Percentiles rank a stretch among this genome's conserved stretches.
Conservation (phyloP, 2,888 invertebrate species). For the Sinotaia quadrata region DNA sequence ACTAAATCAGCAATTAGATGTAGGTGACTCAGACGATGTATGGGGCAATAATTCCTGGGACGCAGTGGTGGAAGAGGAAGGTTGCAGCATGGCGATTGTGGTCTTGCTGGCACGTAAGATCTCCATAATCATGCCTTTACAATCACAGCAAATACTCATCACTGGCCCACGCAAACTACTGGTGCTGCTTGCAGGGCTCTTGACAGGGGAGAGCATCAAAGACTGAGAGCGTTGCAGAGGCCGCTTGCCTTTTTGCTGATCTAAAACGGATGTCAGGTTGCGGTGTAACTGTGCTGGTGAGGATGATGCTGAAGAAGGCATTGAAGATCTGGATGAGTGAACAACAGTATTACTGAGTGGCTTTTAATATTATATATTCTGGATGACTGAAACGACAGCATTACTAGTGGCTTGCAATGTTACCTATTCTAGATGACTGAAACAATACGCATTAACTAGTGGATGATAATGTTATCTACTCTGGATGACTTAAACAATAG, state of each 20-base stretch:
- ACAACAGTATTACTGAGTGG: constrained; percentile 4
- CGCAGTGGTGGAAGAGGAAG: not conserved
- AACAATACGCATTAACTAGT: too few species aligned
- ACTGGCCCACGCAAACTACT: constrained; percentile 76
- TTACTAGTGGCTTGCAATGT: not conserved
- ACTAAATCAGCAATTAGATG: too few species aligned
- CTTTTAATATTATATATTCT: too few species aligned
- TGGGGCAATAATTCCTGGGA: not conserved
- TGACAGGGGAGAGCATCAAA: constrained; percentile 47
- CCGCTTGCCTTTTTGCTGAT: constrained; percentile 36
- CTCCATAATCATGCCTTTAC: constrained; percentile 93
- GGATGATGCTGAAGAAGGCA: not conserved
- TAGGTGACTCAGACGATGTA: not conserved
- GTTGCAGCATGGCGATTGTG: constrained; percentile 56
- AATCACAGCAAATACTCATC: constrained; percentile 94
- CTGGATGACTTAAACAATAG: too few species aligned
- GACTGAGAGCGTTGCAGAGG: constrained; percentile 57
- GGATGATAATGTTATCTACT: too few species aligned
- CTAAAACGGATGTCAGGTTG: constrained; percentile 22
- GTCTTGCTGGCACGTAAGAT: constrained; percentile 90
- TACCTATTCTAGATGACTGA: too few species aligned
- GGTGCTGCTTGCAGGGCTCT: constrained; percentile 28
- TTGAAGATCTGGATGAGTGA: constrained; percentile 1
- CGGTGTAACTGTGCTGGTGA: too few species aligned
- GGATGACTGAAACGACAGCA: not conserved